Evolutionary conservation across 2,113 vertebrate species (phyloP).

Genomic region (Hippocampus mohnikei): DNA sequence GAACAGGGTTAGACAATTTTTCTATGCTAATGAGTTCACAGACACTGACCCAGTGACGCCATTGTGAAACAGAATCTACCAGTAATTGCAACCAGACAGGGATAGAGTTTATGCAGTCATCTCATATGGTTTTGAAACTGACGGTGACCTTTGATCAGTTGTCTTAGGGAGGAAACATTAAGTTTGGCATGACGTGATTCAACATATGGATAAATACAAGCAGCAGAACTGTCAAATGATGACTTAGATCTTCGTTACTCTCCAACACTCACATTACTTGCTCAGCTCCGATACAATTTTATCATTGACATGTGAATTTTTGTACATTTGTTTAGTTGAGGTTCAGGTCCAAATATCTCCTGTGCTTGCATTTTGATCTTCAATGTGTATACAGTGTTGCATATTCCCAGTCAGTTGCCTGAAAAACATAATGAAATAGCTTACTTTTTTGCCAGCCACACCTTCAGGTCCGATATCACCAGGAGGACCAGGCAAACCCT

Average conservation of each 20-base stretch:
- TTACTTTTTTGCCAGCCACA: conserved; percentile 79
- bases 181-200: background rate
- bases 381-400: background rate
- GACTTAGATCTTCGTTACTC: background rate
- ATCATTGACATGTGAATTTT: background rate
- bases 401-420: background rate
- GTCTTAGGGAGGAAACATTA: background rate
- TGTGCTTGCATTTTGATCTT: background rate
- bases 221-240: background rate
- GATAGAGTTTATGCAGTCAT: conserved; percentile 1
- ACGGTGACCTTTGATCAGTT: conserved; percentile 28
- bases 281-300: background rate
- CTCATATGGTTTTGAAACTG: conserved; percentile 30
- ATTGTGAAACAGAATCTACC: background rate
- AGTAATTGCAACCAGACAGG: conserved; percentile 33
- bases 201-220: background rate
- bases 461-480: conserved; percentile 84
- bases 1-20: background rate
- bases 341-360: background rate
- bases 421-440: conserved; percentile 11
- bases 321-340: background rate
- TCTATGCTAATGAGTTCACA: background rate
- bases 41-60: background rate
- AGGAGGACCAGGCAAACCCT: conserved; percentile 79
- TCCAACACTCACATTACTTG: too few species aligned